Base-by-base conservation (phyloP, 1,140 invertebrate species). In the Drosophila tani region DNA sequence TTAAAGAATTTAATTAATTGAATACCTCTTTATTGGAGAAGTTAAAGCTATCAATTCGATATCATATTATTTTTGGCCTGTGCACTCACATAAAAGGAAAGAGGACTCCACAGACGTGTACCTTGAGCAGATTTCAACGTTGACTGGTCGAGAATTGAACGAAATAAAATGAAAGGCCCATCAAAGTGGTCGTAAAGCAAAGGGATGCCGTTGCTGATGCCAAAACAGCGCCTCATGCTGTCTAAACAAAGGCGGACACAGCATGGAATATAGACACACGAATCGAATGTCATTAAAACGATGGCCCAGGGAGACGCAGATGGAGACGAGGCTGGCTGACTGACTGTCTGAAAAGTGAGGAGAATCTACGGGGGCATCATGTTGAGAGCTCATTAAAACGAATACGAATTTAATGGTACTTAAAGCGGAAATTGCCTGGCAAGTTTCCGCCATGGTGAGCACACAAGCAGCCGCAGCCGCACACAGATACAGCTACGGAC, bases 351-450 rank as follows among this genome's bases (percentile, higher is more conserved):
- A 38, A 19, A 40, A 51, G 27, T 19, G 55, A 29, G 24, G 56
- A 43, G 29, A 60, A 40, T 4, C 43, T 49, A 49, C 21, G 43
- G 57, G 62, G 79, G 81, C 85, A 88, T 85, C 88, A 91, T 91
- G 90, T 91, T 91, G 88, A 91, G 90, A 91, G 88, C 90, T 91
- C 90, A 91, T 91, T 91, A 91, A 91, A 88, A 90, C 79, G 84
- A 85, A 91, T 91, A 81, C 90, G 90, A 91, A 90, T 91, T 91
- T 91, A 91, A 91, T 91, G 90, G 84, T 85, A 91, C 90, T 91
- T 91, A 88, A 91, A 91, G 84, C 90, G 90, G 90, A 91, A 91
- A 91, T 91, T 91, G 90, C 90, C 90, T 91, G 90, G 80, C 68
- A 91, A 91, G 90, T 88, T 91, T 91, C 85, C 84, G 83, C 80